Percentiles rank a stretch among this genome's conserved stretches.
Evolutionary conservation across 2,113 vertebrate species (phyloP).

Genomic region (Daboia siamensis): DNA sequence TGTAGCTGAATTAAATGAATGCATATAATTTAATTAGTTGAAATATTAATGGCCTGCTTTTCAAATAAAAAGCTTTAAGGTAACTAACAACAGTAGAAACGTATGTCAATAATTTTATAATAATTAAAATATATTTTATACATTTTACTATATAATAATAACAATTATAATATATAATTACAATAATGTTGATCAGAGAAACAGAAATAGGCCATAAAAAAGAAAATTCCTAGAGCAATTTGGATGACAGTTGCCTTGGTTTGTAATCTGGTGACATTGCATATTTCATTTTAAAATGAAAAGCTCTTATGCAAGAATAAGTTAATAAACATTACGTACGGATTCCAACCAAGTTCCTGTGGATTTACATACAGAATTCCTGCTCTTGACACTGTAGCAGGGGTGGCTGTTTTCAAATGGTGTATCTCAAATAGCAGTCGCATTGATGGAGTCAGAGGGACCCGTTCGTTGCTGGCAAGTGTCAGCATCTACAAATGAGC

Average conservation of each 20-base stretch:
- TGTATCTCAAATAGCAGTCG: constrained; percentile 63
- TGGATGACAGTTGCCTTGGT: not conserved
- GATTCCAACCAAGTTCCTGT: constrained; percentile 61
- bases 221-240: not conserved
- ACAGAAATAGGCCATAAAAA: not conserved
- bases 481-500: constrained; percentile 53
- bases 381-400: constrained; percentile 58
- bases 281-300: not conserved
- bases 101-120: not conserved
- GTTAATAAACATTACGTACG: constrained; percentile 46
- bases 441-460: constrained; percentile 53
- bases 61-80: not conserved
- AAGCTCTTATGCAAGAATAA: not conserved
- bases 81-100: not conserved
- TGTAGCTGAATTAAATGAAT: not conserved
- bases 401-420: constrained; percentile 50
- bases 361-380: constrained; percentile 57
- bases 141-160: not conserved
- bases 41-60: not conserved
- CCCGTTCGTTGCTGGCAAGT: constrained; percentile 54
- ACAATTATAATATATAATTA: not conserved
- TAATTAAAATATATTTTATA: not conserved
- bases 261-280: not conserved
- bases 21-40: not conserved
- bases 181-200: not conserved